Percentiles rank a stretch among this genome's conserved stretches.
These are phyloP conservation scores for Albula glossodonta DNA, from an alignment of 2,113 vertebrate genomes.

Conservation along the genomic window DNA sequence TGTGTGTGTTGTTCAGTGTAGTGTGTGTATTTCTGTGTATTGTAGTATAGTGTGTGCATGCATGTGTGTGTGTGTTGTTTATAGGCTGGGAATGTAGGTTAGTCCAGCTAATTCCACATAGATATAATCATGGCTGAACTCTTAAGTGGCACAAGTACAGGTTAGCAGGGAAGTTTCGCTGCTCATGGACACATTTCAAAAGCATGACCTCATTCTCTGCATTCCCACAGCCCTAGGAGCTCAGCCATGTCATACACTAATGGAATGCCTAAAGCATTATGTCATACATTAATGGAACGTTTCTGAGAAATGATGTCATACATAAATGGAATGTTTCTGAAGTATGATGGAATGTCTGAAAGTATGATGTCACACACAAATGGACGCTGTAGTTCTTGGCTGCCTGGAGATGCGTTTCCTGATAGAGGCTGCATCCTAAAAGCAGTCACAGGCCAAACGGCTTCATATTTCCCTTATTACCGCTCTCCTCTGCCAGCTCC, in stretches of 20 bases:
- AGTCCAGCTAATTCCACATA: not conserved
- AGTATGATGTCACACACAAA: not conserved
- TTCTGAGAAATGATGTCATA: not conserved
- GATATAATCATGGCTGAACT: not conserved
- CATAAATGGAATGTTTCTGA: not conserved
- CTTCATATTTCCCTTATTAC: not conserved
- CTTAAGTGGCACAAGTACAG: not conserved
- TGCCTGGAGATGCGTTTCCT: not conserved
- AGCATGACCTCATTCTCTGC: not conserved
- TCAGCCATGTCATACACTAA: not conserved
- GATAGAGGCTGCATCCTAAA: not conserved
- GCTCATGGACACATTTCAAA: not conserved
- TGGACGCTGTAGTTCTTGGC: not conserved
- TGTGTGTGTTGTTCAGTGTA: too few relatives aligned
- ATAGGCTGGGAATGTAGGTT: too few relatives aligned
- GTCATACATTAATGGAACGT: not conserved
- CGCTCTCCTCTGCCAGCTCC: not conserved
- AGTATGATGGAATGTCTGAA: not conserved
- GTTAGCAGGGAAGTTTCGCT: not conserved
- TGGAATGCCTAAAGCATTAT: not conserved
- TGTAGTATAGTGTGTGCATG: too few relatives aligned
- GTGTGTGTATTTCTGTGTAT: too few relatives aligned
- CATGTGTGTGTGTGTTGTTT: too few relatives aligned
- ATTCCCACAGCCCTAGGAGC: not conserved
- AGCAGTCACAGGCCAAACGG: not conserved